Evolutionary conservation across 2,113 vertebrate species (phyloP), one percentile per base, ranked within the genome.

Genomic region (Trematomus loennbergii): DNA sequence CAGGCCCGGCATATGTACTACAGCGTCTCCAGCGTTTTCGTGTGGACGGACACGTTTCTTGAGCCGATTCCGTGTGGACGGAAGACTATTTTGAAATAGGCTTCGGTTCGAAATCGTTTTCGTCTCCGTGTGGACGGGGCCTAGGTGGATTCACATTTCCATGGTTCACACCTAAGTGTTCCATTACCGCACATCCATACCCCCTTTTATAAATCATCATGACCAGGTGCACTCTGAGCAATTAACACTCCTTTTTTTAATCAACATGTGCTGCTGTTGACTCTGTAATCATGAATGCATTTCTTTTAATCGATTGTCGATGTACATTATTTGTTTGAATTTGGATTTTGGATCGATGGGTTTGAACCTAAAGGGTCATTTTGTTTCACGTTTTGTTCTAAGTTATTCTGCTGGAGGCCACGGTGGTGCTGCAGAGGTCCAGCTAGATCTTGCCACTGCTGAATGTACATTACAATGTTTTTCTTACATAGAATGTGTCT

Each of bases 391-490:
- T 62, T 72, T 62, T 55, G 22, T 69, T 67, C 2, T 77, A 81
- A 79, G 67, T 86, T 81, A 76, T 89, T 88, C 75, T 82, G 78
- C 84, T 85, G 84, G 81, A 88, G 73, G 78, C 65, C 63, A 58
- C 76, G 12, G 75, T 65, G 77, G 79, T 86, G 76, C 83, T 70
- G 72, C 66, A 49, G 40, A 78, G 73, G 33, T 85, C 68, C 29
- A 12, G 16, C 10, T 33, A 16, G 76, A 77, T 67, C 75, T 73
- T 36, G 17, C 83, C 75, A 63, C 78, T 68, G 79, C 78, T 81
- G 83, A 91, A 88, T 91, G 92, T 91, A 83, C 63, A 64, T 87
- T 73, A 52, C 25, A 70, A 59, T 70, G 58, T 80, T 82, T 82
- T 82, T 84, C 54, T 33, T 64, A 4, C n/a, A 17, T 81, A 74